Evolutionary conservation across 1,140 invertebrate genomes (phyloP).

Genomic region (Drosophila bocki): DNA sequence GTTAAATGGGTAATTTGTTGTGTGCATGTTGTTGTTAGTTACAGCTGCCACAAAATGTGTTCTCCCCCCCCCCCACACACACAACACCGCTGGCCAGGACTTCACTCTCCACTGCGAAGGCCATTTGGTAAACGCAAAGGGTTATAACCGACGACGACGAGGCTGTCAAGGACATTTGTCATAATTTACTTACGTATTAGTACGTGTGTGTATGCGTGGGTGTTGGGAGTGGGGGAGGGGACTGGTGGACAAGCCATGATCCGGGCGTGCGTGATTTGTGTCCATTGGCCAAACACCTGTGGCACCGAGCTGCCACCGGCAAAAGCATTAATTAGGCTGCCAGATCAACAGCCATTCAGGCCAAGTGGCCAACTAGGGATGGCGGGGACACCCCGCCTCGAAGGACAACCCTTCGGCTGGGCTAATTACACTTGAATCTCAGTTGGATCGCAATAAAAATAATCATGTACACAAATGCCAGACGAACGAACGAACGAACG

Average conservation of each 20-base stretch:
- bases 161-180: constrained; percentile 84
- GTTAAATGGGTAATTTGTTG: constrained; percentile 84
- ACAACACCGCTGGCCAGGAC: background rate
- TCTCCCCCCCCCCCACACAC: background rate
- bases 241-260: constrained; percentile 1
- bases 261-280: constrained; percentile 65
- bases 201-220: constrained; percentile 22
- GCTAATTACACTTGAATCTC: constrained; percentile 61
- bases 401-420: constrained; percentile 14
- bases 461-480: constrained; percentile 53
- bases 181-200: constrained; percentile 75
- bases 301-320: constrained; percentile 60
- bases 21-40: constrained; percentile 82
- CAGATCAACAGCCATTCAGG: constrained; percentile 8
- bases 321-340: constrained; percentile 69
- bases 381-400: background rate
- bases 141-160: constrained; percentile 35
- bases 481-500: background rate
- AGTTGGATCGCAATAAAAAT: constrained; percentile 57
- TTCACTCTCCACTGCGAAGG: background rate
- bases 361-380: background rate
- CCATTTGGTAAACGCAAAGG: constrained; percentile 38
- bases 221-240: background rate
- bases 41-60: constrained; percentile 76
- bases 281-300: constrained; percentile 80